A percentile compares a stretch with the other conserved stretches of the same genome.
phyloP scores from a whole-genome alignment of 2,797 vertebrate genomes.

The Australoheros facetus region DNA sequence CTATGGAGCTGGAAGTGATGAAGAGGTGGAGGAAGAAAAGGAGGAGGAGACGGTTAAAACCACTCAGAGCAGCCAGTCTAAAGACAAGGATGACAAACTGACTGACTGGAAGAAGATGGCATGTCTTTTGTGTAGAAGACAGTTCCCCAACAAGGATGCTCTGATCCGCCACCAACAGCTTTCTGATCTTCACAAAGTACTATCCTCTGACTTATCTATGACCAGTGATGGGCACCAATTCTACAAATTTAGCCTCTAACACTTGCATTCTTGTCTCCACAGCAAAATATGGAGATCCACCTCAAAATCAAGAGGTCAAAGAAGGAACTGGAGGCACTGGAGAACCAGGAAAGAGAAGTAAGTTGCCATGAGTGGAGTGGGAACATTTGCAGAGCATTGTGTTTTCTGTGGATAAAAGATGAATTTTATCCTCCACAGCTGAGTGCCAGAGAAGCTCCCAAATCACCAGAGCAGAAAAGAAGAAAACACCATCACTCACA shows the following conservation, averaged over 20 bases:
- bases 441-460: conserved; percentile 58
- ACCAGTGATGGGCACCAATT: neutral
- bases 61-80: conserved; percentile 73
- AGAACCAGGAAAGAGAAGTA: conserved; percentile 95
- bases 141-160: conserved; percentile 96
- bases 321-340: conserved; percentile 93
- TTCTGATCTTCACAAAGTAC: conserved; percentile 96
- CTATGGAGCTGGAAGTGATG: conserved; percentile 94
- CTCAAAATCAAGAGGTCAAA: conserved; percentile 95
- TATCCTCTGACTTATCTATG: neutral
- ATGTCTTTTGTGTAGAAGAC: conserved; percentile 93
- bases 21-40: conserved; percentile 92
- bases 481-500: conserved; percentile 75
- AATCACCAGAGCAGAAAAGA: conserved; percentile 80
- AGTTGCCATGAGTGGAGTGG: neutral
- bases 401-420: neutral
- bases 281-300: conserved; percentile 99
- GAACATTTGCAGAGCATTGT: neutral
- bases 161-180: conserved; percentile 96
- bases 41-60: conserved; percentile 81
- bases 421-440: conserved; percentile 62
- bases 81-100: conserved; percentile 88
- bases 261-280: conserved; percentile 12
- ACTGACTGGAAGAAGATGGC: conserved; percentile 99
- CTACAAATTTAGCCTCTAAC: neutral